These are phyloP conservation scores for Timema podura DNA, from an alignment of 2,888 invertebrate species.

Conservation along the genomic window DNA sequence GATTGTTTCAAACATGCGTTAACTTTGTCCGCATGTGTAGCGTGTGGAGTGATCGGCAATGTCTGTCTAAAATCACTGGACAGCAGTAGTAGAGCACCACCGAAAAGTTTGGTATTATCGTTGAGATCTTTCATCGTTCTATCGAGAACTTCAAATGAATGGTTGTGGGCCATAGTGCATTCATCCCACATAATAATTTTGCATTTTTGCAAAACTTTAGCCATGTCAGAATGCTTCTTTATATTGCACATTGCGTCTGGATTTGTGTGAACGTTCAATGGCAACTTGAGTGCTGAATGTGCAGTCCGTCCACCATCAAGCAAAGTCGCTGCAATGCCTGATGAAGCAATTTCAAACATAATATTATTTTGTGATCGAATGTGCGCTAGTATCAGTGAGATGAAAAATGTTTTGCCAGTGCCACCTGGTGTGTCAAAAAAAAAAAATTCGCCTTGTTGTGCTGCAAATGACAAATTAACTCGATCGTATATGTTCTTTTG, in stretches of 20 bases:
- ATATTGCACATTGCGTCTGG: neutral
- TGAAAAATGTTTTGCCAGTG: too few relatives aligned
- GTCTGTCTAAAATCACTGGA: neutral
- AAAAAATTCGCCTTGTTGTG: conserved; percentile 21
- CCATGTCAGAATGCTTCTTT: neutral
- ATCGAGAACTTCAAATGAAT: neutral
- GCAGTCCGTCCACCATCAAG: too few relatives aligned
- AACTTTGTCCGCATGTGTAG: too few relatives aligned
- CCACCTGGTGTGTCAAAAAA: conserved; percentile 38
- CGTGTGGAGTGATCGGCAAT: too few relatives aligned
- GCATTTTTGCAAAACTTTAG: neutral
- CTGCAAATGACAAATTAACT: conserved; percentile 1
- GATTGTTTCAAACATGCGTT: too few relatives aligned
- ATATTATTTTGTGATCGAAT: conserved; percentile 37
- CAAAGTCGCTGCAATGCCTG: too few relatives aligned
- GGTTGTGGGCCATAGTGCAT: neutral
- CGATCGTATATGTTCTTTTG: conserved; percentile 26
- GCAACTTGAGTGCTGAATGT: too few relatives aligned
- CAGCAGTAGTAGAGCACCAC: conserved; percentile 9
- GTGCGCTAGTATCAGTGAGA: too few relatives aligned
- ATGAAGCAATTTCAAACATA: conserved; percentile 39
- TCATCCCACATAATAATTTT: too few relatives aligned
- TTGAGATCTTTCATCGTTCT: neutral
- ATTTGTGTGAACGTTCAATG: too few relatives aligned
- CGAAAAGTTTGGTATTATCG: neutral